These are phyloP conservation scores for Papilio dardanus DNA, from an alignment of 1,140 invertebrate species.

Conservation along the genomic window DNA sequence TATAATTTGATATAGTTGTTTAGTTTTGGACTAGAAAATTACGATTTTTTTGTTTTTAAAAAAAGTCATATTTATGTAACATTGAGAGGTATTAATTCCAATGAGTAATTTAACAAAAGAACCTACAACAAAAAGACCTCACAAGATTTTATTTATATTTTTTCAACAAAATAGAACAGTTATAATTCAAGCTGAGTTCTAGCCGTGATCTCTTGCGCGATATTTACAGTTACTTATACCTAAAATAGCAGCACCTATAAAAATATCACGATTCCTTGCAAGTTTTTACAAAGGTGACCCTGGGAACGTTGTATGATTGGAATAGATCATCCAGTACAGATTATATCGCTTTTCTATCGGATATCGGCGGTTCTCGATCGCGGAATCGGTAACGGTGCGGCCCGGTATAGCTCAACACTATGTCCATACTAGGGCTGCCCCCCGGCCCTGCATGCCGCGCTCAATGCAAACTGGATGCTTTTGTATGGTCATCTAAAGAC, in stretches of 20 bases:
- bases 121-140: background rate
- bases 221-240: conserved; percentile 8
- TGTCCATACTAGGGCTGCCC: conserved; percentile 35
- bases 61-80: no score
- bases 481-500: conserved; percentile 22
- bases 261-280: conserved; percentile 31
- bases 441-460: conserved; percentile 21
- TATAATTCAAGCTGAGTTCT: background rate
- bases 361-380: conserved; percentile 32
- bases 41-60: no score
- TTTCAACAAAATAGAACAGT: background rate
- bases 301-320: conserved; percentile 33
- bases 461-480: conserved; percentile 36
- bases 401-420: conserved; percentile 29
- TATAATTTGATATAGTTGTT: no score
- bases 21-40: no score
- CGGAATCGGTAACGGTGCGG: conserved; percentile 36
- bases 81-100: background rate
- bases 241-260: conserved; percentile 23
- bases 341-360: conserved; percentile 17
- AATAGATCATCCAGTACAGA: conserved; percentile 29
- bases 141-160: background rate
- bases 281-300: conserved; percentile 36
- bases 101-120: background rate
- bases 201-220: background rate